Base-by-base conservation (phyloP, 1,140 invertebrate species). In the Drosophila funebris region DNA sequence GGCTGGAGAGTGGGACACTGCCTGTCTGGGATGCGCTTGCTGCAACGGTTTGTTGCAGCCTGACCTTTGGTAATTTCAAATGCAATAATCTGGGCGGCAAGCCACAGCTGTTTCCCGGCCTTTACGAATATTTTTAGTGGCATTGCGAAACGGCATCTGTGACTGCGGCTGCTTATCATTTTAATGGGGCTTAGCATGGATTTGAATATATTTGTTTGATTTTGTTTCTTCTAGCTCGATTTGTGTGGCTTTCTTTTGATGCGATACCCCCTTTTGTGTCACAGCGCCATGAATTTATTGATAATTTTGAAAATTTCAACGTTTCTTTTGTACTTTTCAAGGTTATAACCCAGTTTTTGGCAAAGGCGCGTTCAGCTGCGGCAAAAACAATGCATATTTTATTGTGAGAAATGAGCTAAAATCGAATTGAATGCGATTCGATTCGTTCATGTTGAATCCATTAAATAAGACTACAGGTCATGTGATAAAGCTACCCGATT, bases 341-440 rank as follows among this genome's bases (percentile, higher is more conserved):
- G 83, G 83, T 87, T 87, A 88, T 88, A 87, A 87, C 83, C 83
- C 67, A 87, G 78, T 88, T 88, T 87, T 67, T 72, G 70, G 64
- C 70, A 68, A 68, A 58, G 62, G 70, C 29, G 69, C 44, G 62
- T 52, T 58, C 69, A 33, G 62, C 27, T 31, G 43, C 9, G 4
- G 44, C 31, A 54, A 69, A 36, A 50, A 69, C 66, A 73, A 73
- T 73, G 71, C 71, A 62, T 88, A 70, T 76, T 88, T 87, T 82
- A 88, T 78, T 63, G 72, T 87, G 83, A 76, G 77, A 84, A 85
- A 82, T 73, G 71, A 80, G 60, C 70, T 70, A 67, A 69, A 63
- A 61, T 72, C 70, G 78, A 80, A 71, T 64, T 67, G 74, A 78
- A 75, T 78, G 54, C 76, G 76, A 77, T 79, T 74, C 73, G 58